Conservation (phyloP, 2,113 vertebrate species). For the Leiothrix lutea region DNA sequence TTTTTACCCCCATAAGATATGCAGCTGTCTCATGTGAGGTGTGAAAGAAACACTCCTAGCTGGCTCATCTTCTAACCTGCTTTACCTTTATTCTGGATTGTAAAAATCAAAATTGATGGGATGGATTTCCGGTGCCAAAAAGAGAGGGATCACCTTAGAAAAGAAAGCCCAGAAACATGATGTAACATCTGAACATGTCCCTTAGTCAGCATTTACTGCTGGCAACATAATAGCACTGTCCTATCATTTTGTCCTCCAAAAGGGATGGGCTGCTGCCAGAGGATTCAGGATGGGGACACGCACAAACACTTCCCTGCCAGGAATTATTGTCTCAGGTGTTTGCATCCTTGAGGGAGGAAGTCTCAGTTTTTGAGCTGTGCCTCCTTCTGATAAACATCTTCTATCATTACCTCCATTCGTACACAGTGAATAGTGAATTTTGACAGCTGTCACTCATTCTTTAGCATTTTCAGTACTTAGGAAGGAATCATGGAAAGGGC, state of each 20-base stretch:
- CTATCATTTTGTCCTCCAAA: background rate
- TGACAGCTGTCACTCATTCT: constrained; percentile 45
- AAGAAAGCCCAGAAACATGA: background rate
- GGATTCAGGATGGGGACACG: background rate
- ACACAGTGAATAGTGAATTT: background rate
- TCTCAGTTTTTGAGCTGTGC: background rate
- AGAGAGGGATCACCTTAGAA: background rate
- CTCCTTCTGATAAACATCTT: background rate
- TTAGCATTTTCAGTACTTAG: background rate
- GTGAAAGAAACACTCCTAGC: background rate
- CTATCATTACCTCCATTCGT: background rate
- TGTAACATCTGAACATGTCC: background rate
- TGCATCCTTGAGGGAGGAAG: background rate
- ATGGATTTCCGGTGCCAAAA: background rate
- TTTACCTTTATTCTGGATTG: background rate
- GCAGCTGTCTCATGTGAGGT: background rate
- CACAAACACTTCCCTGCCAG: background rate
- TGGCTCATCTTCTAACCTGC: background rate
- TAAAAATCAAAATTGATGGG: background rate
- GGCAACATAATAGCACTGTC: background rate
- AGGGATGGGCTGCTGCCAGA: background rate
- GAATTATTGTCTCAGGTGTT: background rate
- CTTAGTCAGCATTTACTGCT: constrained; percentile 16
- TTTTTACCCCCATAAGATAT: no score
- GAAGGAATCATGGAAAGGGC: background rate